These are phyloP conservation scores for Lycorma delicatula DNA, from an alignment of 1,140 invertebrate species.

Conservation along the genomic window DNA sequence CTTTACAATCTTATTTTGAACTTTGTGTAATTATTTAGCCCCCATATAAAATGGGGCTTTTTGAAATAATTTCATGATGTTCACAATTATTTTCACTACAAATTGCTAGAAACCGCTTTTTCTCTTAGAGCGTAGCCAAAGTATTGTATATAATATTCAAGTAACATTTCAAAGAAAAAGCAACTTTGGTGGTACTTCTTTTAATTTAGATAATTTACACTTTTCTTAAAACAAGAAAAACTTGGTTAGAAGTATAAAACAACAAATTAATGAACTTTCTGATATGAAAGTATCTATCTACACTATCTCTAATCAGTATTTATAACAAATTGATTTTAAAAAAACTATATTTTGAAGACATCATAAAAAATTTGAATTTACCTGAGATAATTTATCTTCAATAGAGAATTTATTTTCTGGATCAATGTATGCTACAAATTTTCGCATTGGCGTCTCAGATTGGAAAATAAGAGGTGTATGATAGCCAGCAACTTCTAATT, in stretches of 20 bases:
- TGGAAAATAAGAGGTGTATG: conserved; percentile 71
- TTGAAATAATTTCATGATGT: too few relatives aligned
- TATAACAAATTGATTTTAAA: not conserved
- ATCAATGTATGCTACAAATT: conserved; percentile 91
- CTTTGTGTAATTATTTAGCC: too few relatives aligned
- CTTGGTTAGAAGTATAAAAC: not conserved
- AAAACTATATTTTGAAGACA: not conserved
- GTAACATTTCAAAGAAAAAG: too few relatives aligned
- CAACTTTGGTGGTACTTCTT: too few relatives aligned
- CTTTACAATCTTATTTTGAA: too few relatives aligned
- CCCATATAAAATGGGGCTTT: too few relatives aligned
- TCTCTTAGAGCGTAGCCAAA: too few relatives aligned
- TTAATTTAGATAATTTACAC: too few relatives aligned
- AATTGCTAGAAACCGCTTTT: too few relatives aligned
- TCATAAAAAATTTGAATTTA: conserved; percentile 36
- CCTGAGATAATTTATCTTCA: conserved; percentile 90
- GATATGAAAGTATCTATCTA: not conserved
- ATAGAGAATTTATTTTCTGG: conserved; percentile 80
- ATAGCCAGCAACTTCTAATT: conserved; percentile 58
- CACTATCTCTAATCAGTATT: not conserved
- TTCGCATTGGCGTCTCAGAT: conserved; percentile 72
- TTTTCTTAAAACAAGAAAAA: too few relatives aligned
- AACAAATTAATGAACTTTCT: not conserved
- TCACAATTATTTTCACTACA: too few relatives aligned
- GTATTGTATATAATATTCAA: too few relatives aligned